These are phyloP conservation scores for Turdus rufiventris DNA, from an alignment of 2,113 vertebrate species.

Conservation along the genomic window DNA sequence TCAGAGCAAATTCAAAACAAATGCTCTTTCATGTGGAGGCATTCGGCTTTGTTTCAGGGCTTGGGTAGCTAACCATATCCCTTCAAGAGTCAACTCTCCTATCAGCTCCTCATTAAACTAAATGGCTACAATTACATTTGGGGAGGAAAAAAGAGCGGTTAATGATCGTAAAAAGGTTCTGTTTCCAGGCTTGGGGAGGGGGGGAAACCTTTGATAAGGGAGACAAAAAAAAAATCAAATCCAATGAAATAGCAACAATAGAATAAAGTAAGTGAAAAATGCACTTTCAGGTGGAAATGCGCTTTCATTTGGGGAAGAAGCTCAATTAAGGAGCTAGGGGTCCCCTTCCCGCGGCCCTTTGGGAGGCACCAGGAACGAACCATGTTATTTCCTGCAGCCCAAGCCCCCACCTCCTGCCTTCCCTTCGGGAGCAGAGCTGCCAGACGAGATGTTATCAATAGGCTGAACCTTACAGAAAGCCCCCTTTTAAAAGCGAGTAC, in stretches of 20 bases:
- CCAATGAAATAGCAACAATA: background rate
- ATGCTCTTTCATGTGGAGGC: conserved; percentile 75
- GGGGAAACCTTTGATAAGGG: background rate
- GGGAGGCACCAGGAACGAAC: background rate
- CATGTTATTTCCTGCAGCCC: conserved; percentile 58
- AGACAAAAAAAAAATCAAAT: background rate
- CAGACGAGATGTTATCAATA: conserved; percentile 77
- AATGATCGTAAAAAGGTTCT: conserved; percentile 30
- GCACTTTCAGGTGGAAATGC: background rate
- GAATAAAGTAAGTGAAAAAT: background rate
- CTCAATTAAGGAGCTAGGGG: background rate
- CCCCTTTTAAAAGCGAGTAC: conserved; percentile 69
- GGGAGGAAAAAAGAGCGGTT: background rate
- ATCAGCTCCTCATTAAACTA: conserved; percentile 65
- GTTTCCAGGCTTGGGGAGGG: background rate
- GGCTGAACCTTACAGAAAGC: conserved; percentile 61
- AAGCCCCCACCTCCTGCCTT: conserved; percentile 20
- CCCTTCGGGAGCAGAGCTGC: conserved; percentile 66
- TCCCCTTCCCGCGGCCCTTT: background rate
- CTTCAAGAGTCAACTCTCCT: conserved; percentile 55
- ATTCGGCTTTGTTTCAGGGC: conserved; percentile 56
- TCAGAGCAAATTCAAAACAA: conserved; percentile 81
- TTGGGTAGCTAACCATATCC: conserved; percentile 57
- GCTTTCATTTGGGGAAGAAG: background rate
- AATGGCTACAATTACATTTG: conserved; percentile 57